Percentiles rank a stretch among this genome's conserved stretches.
Evolutionary conservation across 1,140 invertebrate species (phyloP).

Genomic region (Bathynomus jamesi): DNA sequence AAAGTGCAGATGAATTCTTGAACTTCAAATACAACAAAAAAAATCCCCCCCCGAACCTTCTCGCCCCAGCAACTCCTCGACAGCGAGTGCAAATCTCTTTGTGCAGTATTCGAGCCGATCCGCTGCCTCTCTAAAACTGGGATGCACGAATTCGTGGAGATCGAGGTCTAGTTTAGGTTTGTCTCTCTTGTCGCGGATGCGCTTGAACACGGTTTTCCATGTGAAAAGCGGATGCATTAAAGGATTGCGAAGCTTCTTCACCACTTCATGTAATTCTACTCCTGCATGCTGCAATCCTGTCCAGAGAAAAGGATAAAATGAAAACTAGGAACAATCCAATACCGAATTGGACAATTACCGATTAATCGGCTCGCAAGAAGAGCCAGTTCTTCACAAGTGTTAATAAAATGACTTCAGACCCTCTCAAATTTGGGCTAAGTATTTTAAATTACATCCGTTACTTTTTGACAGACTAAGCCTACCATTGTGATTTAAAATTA

Average conservation of each 20-base stretch:
- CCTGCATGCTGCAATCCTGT: conserved; percentile 74
- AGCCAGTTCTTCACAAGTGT: too few species aligned
- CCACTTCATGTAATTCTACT: conserved; percentile 69
- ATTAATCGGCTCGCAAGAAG: too few species aligned
- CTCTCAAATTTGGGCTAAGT: too few species aligned
- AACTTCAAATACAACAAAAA: too few species aligned
- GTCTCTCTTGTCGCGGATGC: conserved; percentile 13
- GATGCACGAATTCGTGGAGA: conserved; percentile 25
- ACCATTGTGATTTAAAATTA: too few species aligned
- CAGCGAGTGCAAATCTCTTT: conserved; percentile 26
- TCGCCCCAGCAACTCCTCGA: conserved; percentile 13
- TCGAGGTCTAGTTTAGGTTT: conserved; percentile 26
- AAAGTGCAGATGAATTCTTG: too few species aligned
- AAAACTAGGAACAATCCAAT: too few species aligned
- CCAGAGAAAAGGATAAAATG: too few species aligned
- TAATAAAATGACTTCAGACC: too few species aligned
- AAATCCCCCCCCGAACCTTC: neutral
- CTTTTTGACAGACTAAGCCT: too few species aligned
- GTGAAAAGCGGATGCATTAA: conserved; percentile 73
- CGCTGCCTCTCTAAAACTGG: conserved; percentile 18
- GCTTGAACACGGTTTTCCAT: conserved; percentile 20
- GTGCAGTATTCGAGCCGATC: conserved; percentile 27
- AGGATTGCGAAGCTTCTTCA: conserved; percentile 82
- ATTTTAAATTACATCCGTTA: too few species aligned
- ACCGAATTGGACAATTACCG: too few species aligned